Conservation (phyloP, 2,888 invertebrate species). For the Drosophila buzzatii region DNA sequence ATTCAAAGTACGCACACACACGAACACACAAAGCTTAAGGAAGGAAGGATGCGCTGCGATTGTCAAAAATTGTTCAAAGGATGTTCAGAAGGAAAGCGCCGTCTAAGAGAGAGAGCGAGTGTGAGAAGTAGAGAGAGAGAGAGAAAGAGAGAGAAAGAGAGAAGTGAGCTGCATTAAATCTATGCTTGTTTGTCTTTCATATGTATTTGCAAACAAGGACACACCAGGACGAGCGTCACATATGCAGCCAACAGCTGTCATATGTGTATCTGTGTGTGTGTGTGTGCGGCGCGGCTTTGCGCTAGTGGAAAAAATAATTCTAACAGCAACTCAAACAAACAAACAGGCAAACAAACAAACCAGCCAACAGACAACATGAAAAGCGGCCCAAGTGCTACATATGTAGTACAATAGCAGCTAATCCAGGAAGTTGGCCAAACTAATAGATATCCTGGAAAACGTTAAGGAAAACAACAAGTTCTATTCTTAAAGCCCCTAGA, state of each 20-base stretch:
- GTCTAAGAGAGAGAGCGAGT: slow-evolving; percentile 9
- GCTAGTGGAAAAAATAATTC: slow-evolving; percentile 80
- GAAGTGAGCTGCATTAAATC: slow-evolving; percentile 73
- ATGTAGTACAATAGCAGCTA: slow-evolving; percentile 18
- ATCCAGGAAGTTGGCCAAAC: neutral
- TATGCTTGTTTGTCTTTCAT: slow-evolving; percentile 79
- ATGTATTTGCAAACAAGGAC: slow-evolving; percentile 77
- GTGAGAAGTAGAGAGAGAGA: neutral
- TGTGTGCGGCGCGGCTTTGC: slow-evolving; percentile 70
- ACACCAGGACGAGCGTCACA: slow-evolving; percentile 48
- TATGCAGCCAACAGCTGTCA: slow-evolving; percentile 53
- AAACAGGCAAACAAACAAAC: slow-evolving; percentile 73
- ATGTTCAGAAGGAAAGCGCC: slow-evolving; percentile 25
- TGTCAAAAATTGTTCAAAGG: slow-evolving; percentile 61
- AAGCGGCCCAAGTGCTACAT: slow-evolving; percentile 68
- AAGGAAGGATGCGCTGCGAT: slow-evolving; percentile 55
- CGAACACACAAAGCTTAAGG: slow-evolving; percentile 15
- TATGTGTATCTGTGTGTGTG: slow-evolving; percentile 34
- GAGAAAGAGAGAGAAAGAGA: slow-evolving; percentile 1
- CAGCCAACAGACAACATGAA: slow-evolving; percentile 74
- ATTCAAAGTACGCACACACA: slow-evolving; percentile 16
- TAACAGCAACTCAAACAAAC: slow-evolving; percentile 82
- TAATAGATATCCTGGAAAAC: slow-evolving; percentile 21
- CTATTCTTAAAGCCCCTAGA: neutral
- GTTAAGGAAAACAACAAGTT: fast-evolving